These are phyloP conservation scores for Catocala nupta DNA, from an alignment of 2,888 invertebrate genomes.

Conservation along the genomic window DNA sequence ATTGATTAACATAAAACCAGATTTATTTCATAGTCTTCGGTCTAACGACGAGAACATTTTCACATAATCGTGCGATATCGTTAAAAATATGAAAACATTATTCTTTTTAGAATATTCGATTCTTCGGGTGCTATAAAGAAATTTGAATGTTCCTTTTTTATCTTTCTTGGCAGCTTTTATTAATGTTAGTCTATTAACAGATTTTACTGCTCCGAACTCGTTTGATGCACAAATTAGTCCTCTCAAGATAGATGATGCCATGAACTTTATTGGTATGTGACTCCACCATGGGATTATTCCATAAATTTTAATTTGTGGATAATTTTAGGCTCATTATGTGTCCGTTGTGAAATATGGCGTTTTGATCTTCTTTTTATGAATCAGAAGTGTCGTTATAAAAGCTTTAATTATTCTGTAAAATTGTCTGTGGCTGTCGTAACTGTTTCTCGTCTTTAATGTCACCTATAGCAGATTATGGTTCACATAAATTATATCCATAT, in stretches of 20 bases:
- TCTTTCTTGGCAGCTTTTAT: constrained; percentile 75
- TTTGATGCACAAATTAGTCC: constrained; percentile 77
- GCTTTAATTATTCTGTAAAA: constrained; percentile 14
- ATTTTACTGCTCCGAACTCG: constrained; percentile 74
- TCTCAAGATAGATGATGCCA: constrained; percentile 68
- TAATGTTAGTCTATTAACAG: constrained; percentile 79
- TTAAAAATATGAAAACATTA: constrained; percentile 59
- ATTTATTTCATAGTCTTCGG: constrained; percentile 17
- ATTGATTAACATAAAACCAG: constrained; percentile 14
- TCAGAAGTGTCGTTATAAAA: constrained; percentile 17
- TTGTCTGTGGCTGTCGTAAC: constrained; percentile 7
- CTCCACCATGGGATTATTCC: constrained; percentile 68
- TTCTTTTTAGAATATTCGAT: constrained; percentile 67
- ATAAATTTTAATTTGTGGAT: constrained; percentile 58
- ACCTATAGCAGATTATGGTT: background rate
- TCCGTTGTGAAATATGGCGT: constrained; percentile 34
- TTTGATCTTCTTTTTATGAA: constrained; percentile 24
- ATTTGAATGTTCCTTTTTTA: constrained; percentile 68
- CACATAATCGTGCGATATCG: constrained; percentile 48
- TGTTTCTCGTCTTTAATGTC: background rate
- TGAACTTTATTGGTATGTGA: constrained; percentile 70
- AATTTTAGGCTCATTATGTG: constrained; percentile 52
- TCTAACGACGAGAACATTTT: constrained; percentile 29
- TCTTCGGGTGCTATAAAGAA: constrained; percentile 65
- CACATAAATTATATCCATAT: background rate